Base-by-base conservation (phyloP, 1,140 invertebrate genomes). In the Lasioglossum albipes region DNA sequence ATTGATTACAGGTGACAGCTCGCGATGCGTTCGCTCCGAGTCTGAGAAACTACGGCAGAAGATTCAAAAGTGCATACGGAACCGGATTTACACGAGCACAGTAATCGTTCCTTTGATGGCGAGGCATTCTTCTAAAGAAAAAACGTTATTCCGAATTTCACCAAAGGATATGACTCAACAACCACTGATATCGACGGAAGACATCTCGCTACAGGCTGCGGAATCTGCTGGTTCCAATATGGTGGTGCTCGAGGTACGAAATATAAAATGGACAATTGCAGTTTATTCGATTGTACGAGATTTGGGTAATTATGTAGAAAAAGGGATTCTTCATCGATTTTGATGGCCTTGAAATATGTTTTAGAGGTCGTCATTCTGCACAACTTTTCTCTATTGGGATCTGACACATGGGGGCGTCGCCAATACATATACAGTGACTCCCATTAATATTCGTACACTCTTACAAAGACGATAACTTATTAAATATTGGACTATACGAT, bases 191-290 rank as follows among this genome's bases (percentile, higher is more conserved):
- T 31, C 62, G 1, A 12, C 82, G 7, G 82, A 75, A 4, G 74
- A 13, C 31, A 72, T 9, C 13, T n/a, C 27, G 2, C 65, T 52
- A 2, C 64, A 79, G 13, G 12, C 65, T 10, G 66, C 62, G 13
- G 75, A 73, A 82, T 74, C 74, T 68, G 16, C 70, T n/a, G 20
- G 27, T 4, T 45, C 2, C 13, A 89, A 87, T 20, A 87, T 75
- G 69, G 87, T 91, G 12, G 86, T 89, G 18, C 79, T 91, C 7
- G 88, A 91, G 89, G 90, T 91, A 80, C 27, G 49, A 52, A 2
- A 78, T 41, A n/a, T 31, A 59, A 41, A 20, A 36, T 4, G 18
- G 9, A 42, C 0, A 2, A 52, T 27, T 49, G 20, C 36, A 7
- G n/a, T 57, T 20, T 54, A 54, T 54, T 3, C 12, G 36, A 36